A percentile compares a stretch with the other conserved stretches of the same genome.
Evolutionary conservation across 1,140 invertebrate genomes (phyloP).

Genomic region (Brachionus manjavacas): DNA sequence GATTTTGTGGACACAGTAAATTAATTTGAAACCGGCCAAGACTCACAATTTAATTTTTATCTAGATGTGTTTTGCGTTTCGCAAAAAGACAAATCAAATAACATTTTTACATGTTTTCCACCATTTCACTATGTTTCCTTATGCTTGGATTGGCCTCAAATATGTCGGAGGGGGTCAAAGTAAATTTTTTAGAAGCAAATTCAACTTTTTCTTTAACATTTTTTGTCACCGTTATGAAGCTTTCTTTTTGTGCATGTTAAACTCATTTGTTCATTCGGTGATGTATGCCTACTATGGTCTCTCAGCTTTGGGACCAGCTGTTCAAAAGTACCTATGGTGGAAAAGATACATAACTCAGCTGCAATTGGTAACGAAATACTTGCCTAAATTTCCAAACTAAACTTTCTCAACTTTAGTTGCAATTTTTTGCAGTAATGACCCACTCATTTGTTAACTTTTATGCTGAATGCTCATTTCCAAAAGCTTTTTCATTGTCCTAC

Average conservation of each 20-base stretch:
- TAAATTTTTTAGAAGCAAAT: not conserved
- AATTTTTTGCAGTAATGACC: conserved; percentile 42
- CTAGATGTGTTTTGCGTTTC: conserved; percentile 57
- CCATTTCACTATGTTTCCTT: conserved; percentile 60
- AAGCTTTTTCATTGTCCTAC: conserved; percentile 29
- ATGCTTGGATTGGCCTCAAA: conserved; percentile 49
- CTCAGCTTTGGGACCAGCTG: conserved; percentile 61
- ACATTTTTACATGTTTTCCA: conserved; percentile 70
- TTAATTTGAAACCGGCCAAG: not conserved
- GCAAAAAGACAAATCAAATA: conserved; percentile 71
- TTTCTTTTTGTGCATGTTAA: conserved; percentile 59
- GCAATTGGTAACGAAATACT: conserved; percentile 47
- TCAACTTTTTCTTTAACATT: not conserved
- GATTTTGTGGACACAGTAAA: conserved; percentile 40
- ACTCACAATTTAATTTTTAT: not conserved
- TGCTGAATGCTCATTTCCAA: conserved; percentile 22
- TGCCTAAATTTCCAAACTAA: not conserved
- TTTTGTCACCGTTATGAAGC: not conserved
- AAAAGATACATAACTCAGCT: conserved; percentile 56
- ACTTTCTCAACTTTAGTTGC: not conserved
- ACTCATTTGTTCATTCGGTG: conserved; percentile 69
- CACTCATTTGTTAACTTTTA: conserved; percentile 9
- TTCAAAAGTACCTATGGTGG: conserved; percentile 59
- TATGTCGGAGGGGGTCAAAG: conserved; percentile 47
- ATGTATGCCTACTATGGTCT: conserved; percentile 75